Conservation (phyloP, 2,888 invertebrate genomes). For the Plebejus melissa region DNA sequence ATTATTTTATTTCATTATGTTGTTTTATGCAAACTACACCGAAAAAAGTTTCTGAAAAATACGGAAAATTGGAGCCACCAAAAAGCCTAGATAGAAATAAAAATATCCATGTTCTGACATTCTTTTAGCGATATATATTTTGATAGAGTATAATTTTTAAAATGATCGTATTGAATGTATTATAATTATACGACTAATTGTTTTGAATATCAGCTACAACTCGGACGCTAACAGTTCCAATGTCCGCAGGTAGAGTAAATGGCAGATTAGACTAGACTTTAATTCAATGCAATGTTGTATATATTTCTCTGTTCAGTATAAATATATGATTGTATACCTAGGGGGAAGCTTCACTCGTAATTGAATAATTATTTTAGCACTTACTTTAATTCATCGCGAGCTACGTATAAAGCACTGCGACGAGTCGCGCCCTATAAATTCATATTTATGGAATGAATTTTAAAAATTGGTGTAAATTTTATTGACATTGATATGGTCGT, state of each 20-base stretch:
- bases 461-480: slow-evolving; percentile 22
- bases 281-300: background rate
- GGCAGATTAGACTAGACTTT: slow-evolving; percentile 19
- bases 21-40: background rate
- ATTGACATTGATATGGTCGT: slow-evolving; percentile 24
- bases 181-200: background rate
- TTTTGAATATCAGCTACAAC: background rate
- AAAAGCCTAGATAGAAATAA: background rate
- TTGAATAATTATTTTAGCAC: slow-evolving; percentile 1
- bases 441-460: slow-evolving; percentile 13
- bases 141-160: background rate
- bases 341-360: slow-evolving; percentile 1
- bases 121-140: background rate
- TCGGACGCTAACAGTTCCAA: slow-evolving; percentile 8
- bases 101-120: background rate
- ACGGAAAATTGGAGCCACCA: too few relatives aligned
- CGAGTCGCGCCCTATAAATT: background rate
- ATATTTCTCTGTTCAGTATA: background rate
- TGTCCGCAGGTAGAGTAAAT: slow-evolving; percentile 12
- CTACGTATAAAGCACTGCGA: background rate
- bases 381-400: background rate
- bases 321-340: background rate
- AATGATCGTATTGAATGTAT: background rate
- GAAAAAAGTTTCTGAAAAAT: background rate
- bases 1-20: background rate